Evolutionary conservation across 2,888 invertebrate genomes (phyloP).

Genomic region (Harpalus rufipes): DNA sequence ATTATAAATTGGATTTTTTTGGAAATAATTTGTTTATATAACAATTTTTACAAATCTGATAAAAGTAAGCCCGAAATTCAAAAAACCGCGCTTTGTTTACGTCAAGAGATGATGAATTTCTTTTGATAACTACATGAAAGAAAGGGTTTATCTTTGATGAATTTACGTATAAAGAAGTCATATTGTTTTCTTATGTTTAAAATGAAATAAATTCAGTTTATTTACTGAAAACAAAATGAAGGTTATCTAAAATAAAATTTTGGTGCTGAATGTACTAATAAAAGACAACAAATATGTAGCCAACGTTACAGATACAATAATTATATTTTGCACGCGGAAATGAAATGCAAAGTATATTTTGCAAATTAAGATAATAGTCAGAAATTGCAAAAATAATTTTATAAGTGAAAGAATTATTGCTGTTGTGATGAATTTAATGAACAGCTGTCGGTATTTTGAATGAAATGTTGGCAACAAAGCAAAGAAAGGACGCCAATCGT

Average conservation of each 20-base stretch:
- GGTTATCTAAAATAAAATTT: slow-evolving; percentile 50
- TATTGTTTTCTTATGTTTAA: neutral
- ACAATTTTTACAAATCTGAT: neutral
- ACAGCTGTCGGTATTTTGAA: slow-evolving; percentile 37
- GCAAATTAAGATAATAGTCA: neutral
- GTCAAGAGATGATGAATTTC: slow-evolving; percentile 23
- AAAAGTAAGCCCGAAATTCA: slow-evolving; percentile 8
- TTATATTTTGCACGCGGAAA: neutral
- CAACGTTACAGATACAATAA: slow-evolving; percentile 23
- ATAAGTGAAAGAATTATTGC: neutral
- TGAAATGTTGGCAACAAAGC: slow-evolving; percentile 73
- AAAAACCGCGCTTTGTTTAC: slow-evolving; percentile 12
- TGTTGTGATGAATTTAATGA: slow-evolving; percentile 4
- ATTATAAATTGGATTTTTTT: neutral
- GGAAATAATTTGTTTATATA: neutral
- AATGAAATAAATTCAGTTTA: neutral
- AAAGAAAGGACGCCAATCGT: slow-evolving; percentile 75
- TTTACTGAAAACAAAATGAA: slow-evolving; percentile 19
- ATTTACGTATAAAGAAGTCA: too few relatives aligned
- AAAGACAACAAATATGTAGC: slow-evolving; percentile 56
- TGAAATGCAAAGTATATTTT: slow-evolving; percentile 1
- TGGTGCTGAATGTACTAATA: slow-evolving; percentile 51
- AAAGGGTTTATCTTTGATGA: too few relatives aligned
- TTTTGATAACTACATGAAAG: neutral
- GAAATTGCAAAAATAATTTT: neutral